Conservation (phyloP, 2,888 invertebrate species). For the Didymodactylos carnosus region DNA sequence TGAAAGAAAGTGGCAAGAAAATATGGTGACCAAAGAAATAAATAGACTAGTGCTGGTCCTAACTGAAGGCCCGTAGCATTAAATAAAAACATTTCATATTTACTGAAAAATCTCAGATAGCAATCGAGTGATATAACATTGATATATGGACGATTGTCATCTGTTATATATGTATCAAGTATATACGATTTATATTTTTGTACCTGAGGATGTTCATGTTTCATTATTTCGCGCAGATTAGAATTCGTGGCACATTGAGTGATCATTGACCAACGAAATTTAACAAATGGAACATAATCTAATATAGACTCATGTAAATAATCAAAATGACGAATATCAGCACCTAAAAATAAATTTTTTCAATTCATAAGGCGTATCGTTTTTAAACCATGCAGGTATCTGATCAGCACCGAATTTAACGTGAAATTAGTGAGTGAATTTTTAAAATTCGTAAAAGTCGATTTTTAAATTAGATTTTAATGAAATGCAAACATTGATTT, state of each 20-base stretch:
- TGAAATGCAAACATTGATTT: too few species aligned
- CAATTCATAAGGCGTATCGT: too few species aligned
- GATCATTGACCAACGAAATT: slow-evolving; percentile 4
- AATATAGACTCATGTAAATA: slow-evolving; percentile 8
- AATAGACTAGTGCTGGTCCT: slow-evolving; percentile 11
- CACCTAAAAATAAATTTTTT: too few species aligned
- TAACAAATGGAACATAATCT: not conserved
- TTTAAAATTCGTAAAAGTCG: too few species aligned
- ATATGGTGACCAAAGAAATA: slow-evolving; percentile 9
- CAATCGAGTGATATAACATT: slow-evolving; percentile 10
- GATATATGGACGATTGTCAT: not conserved
- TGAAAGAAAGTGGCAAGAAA: slow-evolving; percentile 6
- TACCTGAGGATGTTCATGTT: not conserved
- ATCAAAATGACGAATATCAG: slow-evolving; percentile 13
- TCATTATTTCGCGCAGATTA: not conserved
- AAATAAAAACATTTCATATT: slow-evolving; percentile 8
- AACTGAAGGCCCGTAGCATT: slow-evolving; percentile 15
- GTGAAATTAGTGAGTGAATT: too few species aligned
- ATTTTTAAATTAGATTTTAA: too few species aligned
- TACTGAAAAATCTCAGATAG: slow-evolving; percentile 4
- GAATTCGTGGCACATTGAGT: slow-evolving; percentile 3
- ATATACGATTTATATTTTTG: slow-evolving; percentile 9
- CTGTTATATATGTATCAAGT: slow-evolving; percentile 3
- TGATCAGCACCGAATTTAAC: too few species aligned
- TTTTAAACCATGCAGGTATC: too few species aligned